Evolutionary conservation across 2,797 vertebrate genomes (phyloP).

Genomic region (Ceyx erithaca): DNA sequence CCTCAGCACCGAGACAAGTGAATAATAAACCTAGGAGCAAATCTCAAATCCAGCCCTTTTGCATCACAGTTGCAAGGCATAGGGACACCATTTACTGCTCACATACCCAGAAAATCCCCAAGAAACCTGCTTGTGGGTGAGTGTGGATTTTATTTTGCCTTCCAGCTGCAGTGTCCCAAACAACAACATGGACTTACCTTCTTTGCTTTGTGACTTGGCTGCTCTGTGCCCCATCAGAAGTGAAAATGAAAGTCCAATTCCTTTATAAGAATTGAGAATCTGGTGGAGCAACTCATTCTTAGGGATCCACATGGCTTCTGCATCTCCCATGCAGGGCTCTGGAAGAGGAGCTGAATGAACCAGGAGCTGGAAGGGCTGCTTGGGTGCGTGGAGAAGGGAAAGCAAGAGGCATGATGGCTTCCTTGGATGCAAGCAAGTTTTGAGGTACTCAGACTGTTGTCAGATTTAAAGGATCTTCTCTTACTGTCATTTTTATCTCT

Average conservation of each 20-base stretch:
- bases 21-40: background rate
- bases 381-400: accelerated
- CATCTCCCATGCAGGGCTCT: background rate
- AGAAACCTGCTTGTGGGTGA: too few relatives aligned
- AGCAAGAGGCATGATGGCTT: background rate
- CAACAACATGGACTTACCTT: accelerated
- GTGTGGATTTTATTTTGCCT: accelerated
- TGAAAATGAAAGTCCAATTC: background rate
- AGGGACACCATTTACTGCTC: too few relatives aligned
- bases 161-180: accelerated
- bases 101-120: too few relatives aligned
- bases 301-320: background rate
- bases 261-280: background rate
- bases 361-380: background rate
- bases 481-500: background rate
- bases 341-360: background rate
- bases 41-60: background rate
- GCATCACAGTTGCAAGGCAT: accelerated
- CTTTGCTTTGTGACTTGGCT: accelerated
- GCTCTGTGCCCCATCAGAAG: accelerated
- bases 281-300: accelerated
- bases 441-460: background rate
- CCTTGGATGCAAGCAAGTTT: accelerated
- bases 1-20: accelerated
- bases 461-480: background rate